phyloP scores from a whole-genome alignment of 2,113 vertebrate genomes.

The Morone chrysops region DNA sequence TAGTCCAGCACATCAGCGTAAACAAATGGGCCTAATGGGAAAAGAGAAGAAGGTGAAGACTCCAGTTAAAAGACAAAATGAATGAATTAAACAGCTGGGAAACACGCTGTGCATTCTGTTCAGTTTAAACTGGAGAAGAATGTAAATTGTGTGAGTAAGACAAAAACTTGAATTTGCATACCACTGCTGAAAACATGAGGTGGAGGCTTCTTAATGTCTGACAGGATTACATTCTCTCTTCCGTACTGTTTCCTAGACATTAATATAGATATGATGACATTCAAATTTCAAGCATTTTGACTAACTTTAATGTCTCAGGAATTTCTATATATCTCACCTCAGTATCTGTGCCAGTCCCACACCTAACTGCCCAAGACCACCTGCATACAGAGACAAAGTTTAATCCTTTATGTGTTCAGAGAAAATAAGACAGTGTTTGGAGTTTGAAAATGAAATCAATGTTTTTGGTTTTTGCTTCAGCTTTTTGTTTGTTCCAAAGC shows the following conservation, averaged over 20 bases:
- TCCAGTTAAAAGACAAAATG: neutral
- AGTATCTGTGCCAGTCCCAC: slow-evolving; percentile 82
- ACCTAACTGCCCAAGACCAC: slow-evolving; percentile 85
- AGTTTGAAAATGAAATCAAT: slow-evolving; percentile 26
- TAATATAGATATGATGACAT: neutral
- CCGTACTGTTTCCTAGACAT: slow-evolving; percentile 81
- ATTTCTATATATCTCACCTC: slow-evolving; percentile 70
- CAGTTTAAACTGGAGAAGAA: neutral
- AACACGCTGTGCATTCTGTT: neutral
- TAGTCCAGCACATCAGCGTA: slow-evolving; percentile 86
- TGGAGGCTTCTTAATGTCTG: slow-evolving; percentile 85
- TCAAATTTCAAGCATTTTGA: slow-evolving; percentile 15
- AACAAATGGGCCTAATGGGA: slow-evolving; percentile 82
- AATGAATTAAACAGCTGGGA: neutral
- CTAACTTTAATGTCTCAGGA: neutral
- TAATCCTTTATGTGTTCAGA: neutral
- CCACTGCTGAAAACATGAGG: slow-evolving; percentile 77
- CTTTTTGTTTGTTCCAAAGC: slow-evolving; percentile 66
- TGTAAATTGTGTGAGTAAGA: neutral
- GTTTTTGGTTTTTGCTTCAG: slow-evolving; percentile 39
- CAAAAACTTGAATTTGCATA: slow-evolving; percentile 45
- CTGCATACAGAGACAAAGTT: slow-evolving; percentile 62
- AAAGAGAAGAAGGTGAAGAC: neutral
- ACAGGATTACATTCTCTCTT: slow-evolving; percentile 84
- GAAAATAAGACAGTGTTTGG: neutral